These are phyloP conservation scores for Hippotragus niger DNA, from an alignment of 2,113 vertebrate species.

Conservation along the genomic window DNA sequence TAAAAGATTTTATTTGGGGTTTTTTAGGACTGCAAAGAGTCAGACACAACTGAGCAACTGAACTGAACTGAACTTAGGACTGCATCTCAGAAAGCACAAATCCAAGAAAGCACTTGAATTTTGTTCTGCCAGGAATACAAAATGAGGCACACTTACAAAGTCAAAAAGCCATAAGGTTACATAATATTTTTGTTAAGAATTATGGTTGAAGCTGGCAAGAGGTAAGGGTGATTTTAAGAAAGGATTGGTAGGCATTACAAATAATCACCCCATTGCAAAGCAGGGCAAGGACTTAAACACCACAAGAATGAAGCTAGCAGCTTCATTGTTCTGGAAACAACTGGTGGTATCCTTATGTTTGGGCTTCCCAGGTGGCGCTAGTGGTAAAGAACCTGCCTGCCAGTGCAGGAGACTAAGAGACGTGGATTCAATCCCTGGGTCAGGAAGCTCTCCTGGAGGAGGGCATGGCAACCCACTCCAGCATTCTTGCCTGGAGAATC, in stretches of 20 bases:
- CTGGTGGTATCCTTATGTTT: not conserved
- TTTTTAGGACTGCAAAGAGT: too few species aligned
- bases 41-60: too few species aligned
- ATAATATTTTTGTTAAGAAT: not conserved
- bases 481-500: not conserved
- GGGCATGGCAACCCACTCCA: not conserved
- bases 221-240: not conserved
- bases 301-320: not conserved
- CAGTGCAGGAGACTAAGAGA: not conserved
- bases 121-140: not conserved
- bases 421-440: accelerated
- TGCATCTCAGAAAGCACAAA: not conserved
- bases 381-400: not conserved
- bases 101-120: not conserved
- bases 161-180: not conserved
- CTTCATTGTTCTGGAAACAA: not conserved
- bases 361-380: not conserved
- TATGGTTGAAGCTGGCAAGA: not conserved
- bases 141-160: not conserved
- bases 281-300: not conserved
- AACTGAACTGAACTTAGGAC: too few species aligned
- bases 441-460: not conserved
- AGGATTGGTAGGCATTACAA: not conserved
- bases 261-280: not conserved
- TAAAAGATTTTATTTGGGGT: not conserved